Percentiles rank a stretch among this genome's conserved stretches.
These are phyloP conservation scores for Petromus typicus DNA, from an alignment of 2,113 vertebrate genomes.

Conservation along the genomic window DNA sequence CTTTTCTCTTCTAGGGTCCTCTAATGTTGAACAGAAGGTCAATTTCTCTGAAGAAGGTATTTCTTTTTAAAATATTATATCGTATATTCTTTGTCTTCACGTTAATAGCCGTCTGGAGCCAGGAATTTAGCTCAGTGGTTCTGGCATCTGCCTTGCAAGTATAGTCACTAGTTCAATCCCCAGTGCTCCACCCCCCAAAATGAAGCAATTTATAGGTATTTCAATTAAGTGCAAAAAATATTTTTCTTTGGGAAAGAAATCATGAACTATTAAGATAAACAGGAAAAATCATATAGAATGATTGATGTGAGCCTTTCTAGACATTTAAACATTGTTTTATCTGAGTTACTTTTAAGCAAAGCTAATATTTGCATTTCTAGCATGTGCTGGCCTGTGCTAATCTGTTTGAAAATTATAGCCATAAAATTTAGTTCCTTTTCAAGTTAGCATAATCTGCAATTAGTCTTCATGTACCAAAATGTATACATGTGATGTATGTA, in stretches of 20 bases:
- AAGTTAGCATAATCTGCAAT: constrained; percentile 43
- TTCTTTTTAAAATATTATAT: constrained; percentile 50
- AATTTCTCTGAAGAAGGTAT: constrained; percentile 77
- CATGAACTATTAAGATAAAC: neutral
- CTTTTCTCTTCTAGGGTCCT: constrained; percentile 69
- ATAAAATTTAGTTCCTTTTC: constrained; percentile 48
- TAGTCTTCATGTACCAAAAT: constrained; percentile 6
- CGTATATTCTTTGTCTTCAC: constrained; percentile 38
- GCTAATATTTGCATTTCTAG: neutral
- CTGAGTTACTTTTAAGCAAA: constrained; percentile 41
- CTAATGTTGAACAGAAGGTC: constrained; percentile 27
- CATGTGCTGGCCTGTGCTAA: neutral
- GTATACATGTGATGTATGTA: neutral
- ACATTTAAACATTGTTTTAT: constrained; percentile 25
- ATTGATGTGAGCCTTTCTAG: neutral
- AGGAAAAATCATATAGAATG: neutral
- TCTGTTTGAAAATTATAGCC: constrained; percentile 25
- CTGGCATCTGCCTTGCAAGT: too few relatives aligned
- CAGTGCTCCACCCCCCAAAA: too few relatives aligned
- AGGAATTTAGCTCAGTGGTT: too few relatives aligned
- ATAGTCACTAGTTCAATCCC: too few relatives aligned
- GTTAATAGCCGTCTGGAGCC: neutral
- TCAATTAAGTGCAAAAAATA: neutral
- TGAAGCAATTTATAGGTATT: neutral
- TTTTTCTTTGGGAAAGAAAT: constrained; percentile 25